Evolutionary conservation across 30 jellyfish, hydroid and myxozoan species (phyloP).

Genomic region (Rhopilema esculentum): DNA sequence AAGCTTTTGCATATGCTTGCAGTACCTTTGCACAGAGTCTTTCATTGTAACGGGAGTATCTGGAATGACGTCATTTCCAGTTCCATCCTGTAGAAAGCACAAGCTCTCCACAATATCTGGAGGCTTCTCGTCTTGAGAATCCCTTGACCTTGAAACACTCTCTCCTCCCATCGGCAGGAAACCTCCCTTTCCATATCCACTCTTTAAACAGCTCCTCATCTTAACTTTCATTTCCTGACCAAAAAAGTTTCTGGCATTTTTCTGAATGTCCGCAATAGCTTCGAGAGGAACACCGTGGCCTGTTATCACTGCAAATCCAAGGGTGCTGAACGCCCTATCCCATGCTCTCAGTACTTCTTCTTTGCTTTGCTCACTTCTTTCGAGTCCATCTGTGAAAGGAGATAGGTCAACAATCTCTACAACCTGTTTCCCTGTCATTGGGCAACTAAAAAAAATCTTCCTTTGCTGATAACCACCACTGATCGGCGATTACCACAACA

Average conservation of each 20-base stretch:
- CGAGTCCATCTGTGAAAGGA: slow-evolving; percentile 16
- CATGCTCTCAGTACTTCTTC: slow-evolving; percentile 33
- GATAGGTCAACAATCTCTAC: slow-evolving; percentile 36
- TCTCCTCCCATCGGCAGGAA: slow-evolving; percentile 59
- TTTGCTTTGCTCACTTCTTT: slow-evolving; percentile 2
- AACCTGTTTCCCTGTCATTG: not conserved
- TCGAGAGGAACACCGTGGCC: slow-evolving; percentile 56
- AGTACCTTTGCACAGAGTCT: slow-evolving; percentile 19
- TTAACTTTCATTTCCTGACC: slow-evolving; percentile 13
- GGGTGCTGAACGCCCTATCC: slow-evolving; percentile 21
- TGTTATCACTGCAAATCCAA: slow-evolving; percentile 41
- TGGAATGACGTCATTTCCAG: slow-evolving; percentile 34
- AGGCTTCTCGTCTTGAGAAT: not conserved
- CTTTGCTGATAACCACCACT: no score
- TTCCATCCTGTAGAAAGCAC: slow-evolving; percentile 29
- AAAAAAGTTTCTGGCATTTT: slow-evolving; percentile 32
- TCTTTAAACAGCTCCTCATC: slow-evolving; percentile 39
- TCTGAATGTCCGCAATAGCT: not conserved
- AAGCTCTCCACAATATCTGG: slow-evolving; percentile 52
- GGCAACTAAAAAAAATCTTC: no score
- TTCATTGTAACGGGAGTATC: slow-evolving; percentile 20
- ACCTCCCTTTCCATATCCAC: slow-evolving; percentile 65
- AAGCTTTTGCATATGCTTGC: slow-evolving; percentile 12
- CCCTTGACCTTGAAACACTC: slow-evolving; percentile 54
- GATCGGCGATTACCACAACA: no score